Evolutionary conservation across 2,113 vertebrate species (phyloP).

Genomic region (Candoia aspera): DNA sequence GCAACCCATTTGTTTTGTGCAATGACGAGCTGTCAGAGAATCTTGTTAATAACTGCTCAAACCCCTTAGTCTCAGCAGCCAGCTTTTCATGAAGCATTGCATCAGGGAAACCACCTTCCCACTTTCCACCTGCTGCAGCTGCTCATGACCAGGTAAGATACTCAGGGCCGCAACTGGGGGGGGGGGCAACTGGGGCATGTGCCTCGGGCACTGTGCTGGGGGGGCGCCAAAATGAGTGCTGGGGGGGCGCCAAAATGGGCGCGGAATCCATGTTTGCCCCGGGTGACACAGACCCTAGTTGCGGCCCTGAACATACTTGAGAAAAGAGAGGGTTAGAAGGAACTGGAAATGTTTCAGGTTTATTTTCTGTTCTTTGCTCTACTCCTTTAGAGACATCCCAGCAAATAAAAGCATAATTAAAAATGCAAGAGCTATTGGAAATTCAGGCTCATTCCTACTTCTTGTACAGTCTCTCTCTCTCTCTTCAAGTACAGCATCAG

Average conservation of each 20-base stretch:
- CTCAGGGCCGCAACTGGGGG: no score
- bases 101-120: background rate
- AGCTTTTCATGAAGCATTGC: conserved; percentile 14
- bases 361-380: background rate
- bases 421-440: conserved; percentile 19
- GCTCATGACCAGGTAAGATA: conserved; percentile 1
- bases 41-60: conserved; percentile 4
- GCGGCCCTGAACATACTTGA: no score
- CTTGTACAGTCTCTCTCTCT: background rate
- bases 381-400: background rate
- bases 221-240: no score
- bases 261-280: no score
- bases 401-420: conserved; percentile 28
- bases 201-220: no score
- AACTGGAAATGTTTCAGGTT: background rate
- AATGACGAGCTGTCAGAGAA: background rate
- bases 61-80: background rate
- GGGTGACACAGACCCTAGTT: no score
- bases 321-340: background rate
- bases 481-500: conserved; percentile 1
- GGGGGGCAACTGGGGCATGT: no score
- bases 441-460: conserved; percentile 1
- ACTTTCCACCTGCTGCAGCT: background rate
- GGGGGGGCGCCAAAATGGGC: no score
- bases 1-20: background rate